Conservation (phyloP, 2,113 vertebrate genomes). For the Puffinus mauretanicus region DNA sequence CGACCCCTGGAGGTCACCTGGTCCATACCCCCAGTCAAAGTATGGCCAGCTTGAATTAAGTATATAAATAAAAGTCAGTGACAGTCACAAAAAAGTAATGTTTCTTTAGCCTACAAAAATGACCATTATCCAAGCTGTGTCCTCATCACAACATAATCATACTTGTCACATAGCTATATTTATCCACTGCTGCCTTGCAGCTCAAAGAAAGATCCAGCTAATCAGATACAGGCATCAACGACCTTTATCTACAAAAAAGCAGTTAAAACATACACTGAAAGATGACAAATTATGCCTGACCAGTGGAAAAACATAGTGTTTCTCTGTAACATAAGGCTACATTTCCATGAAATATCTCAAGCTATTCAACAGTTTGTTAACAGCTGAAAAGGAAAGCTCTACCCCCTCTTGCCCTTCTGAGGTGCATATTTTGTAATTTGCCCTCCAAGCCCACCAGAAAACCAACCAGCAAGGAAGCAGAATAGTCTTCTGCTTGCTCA, state of each 20-base stretch:
- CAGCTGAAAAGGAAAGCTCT: not conserved
- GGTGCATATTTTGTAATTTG: not conserved
- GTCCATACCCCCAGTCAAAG: not conserved
- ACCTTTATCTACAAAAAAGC: not conserved
- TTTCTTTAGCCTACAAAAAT: not conserved
- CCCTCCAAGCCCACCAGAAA: not conserved
- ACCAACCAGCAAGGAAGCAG: not conserved
- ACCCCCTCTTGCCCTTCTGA: not conserved
- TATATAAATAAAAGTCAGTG: not conserved
- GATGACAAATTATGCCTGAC: not conserved
- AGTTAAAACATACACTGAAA: not conserved
- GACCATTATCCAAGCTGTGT: not conserved
- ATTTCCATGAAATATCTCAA: not conserved
- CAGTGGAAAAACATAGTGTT: not conserved
- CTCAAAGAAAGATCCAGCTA: not conserved
- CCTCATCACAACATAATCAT: not conserved
- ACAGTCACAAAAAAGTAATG: not conserved
- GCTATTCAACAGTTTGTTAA: not conserved
- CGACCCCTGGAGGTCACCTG: not conserved
- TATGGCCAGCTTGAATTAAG: not conserved
- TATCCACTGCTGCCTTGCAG: not conserved
- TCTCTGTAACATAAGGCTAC: not conserved
- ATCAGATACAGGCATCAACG: not conserved
- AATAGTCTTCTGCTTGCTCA: not conserved
- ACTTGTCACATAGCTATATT: not conserved